Conservation (phyloP, 2,113 vertebrate genomes). For the Cyanistes caeruleus region DNA sequence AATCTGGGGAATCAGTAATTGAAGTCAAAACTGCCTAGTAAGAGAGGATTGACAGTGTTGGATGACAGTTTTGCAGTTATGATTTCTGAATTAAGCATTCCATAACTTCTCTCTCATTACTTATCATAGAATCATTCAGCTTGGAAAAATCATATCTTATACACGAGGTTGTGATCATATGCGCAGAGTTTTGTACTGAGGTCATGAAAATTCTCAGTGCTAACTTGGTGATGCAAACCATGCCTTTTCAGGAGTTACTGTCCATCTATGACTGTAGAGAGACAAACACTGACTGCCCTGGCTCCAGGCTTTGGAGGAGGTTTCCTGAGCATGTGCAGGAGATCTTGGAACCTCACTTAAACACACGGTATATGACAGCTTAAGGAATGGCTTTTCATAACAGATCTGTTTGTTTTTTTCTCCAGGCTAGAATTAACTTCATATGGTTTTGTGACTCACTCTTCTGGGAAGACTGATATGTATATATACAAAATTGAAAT, state of each 20-base stretch:
- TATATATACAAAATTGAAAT: background rate
- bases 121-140: background rate
- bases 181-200: background rate
- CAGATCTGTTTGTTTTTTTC: background rate
- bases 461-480: background rate
- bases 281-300: conserved; percentile 81
- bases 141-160: background rate
- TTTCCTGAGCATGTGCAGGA: conserved; percentile 97
- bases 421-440: background rate
- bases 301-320: conserved; percentile 90
- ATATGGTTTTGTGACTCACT: background rate
- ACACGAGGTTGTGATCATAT: background rate
- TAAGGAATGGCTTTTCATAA: background rate
- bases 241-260: conserved; percentile 85
- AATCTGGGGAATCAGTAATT: background rate
- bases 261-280: conserved; percentile 92
- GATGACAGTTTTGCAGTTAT: background rate
- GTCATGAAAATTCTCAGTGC: background rate
- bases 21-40: background rate
- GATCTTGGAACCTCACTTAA: conserved; percentile 95
- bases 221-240: background rate
- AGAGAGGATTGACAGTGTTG: background rate
- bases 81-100: background rate
- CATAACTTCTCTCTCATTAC: background rate
- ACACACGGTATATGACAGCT: conserved; percentile 83